phyloP scores from a whole-genome alignment of 2,888 invertebrate genomes.

The Limnephilus lunatus region DNA sequence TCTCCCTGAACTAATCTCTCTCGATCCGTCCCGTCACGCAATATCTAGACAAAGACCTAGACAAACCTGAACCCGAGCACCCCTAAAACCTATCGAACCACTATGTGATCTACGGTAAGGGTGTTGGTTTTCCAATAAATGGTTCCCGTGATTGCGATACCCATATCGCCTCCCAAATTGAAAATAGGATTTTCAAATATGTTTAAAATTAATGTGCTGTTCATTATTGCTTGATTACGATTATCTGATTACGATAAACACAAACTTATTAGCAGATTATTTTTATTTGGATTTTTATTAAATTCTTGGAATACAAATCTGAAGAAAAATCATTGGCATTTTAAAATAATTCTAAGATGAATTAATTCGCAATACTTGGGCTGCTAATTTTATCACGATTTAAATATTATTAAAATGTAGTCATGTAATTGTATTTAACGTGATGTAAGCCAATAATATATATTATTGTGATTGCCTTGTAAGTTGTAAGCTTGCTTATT shows the following conservation, averaged over 20 bases:
- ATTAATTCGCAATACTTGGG: background rate
- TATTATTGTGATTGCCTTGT: background rate
- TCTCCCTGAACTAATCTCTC: too few relatives aligned
- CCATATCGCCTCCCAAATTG: too few relatives aligned
- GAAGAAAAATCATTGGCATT: background rate
- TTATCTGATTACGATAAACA: background rate
- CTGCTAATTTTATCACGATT: background rate
- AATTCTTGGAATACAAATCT: background rate
- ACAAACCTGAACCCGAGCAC: too few relatives aligned
- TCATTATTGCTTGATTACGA: background rate
- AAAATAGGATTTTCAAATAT: too few relatives aligned
- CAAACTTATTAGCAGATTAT: background rate
- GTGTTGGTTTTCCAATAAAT: too few relatives aligned
- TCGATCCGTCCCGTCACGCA: too few relatives aligned
- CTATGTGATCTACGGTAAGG: too few relatives aligned
- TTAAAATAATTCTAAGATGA: background rate
- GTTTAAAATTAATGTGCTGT: background rate
- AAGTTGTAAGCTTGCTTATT: background rate
- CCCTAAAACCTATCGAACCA: too few relatives aligned
- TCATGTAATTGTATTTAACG: too few relatives aligned
- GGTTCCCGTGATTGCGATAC: too few relatives aligned
- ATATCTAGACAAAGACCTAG: too few relatives aligned
- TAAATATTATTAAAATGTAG: background rate
- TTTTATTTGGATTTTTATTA: background rate
- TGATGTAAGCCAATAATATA: background rate